Evolutionary conservation across 1,140 invertebrate species (phyloP), one percentile per base, ranked within the genome.

Genomic region (Colletes gigas): DNA sequence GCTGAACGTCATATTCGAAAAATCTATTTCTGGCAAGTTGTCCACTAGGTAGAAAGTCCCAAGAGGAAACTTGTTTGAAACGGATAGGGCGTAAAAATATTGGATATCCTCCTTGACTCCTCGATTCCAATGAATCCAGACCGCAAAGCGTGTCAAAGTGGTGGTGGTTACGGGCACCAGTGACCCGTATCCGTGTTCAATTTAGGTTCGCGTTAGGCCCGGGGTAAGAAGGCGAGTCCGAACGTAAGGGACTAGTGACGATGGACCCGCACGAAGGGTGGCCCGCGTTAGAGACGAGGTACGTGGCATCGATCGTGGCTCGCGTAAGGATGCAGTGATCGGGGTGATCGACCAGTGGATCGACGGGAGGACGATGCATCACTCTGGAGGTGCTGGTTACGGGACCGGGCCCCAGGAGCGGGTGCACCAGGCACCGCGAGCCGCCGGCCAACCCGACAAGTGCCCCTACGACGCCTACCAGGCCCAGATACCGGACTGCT

Each of bases 401-500:
- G 91, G 89, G 8, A 87, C 82, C 73, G 92, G 92, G 50, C 93
- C 92, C 73, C 92, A 93, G 79, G 93, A 93, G 84, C 89, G 93
- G 65, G 91, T 93, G 72, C 93, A 93, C 80, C 93, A 93, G 82
- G 89, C 86, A 63, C 87, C 87, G 17, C 87, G 85, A 71, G n/a
- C 82, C n/a, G 50, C 74, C 78, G 59, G 86, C 79, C 82, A 90
- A n/a, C 84, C 89, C 39, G 91, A 91, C 12, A 93, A 93, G 82
- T 93, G 91, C 63, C 92, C 92, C 2, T 93, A 93, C 70, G 92
- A 93, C 21, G 76, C 86, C 67, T 93, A 93, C 83, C 89, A 88
- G 71, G 83, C 92, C 5, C 92, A 92, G 65, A 93, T 93, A 74
- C 93, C 93, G 50, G 93, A 93, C 62, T 93, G 93, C 74, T 93